These are phyloP conservation scores for Chrysogorgia sp. DNA, from an alignment of 92 coral and sea anemone species.

Conservation along the genomic window DNA sequence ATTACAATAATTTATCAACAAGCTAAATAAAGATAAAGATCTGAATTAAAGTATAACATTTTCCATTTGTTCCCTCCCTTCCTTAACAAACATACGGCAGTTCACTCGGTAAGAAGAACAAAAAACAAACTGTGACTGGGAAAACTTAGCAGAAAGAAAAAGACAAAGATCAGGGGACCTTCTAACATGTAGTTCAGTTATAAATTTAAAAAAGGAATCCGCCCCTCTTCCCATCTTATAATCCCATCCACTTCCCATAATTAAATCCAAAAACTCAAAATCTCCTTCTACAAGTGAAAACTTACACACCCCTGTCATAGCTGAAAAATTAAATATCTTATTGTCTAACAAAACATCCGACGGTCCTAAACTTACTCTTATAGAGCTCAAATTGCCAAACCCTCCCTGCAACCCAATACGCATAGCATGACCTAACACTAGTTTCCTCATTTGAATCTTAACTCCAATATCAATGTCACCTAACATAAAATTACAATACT, in stretches of 20 bases:
- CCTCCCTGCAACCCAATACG: constrained; percentile 1
- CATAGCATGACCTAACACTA: constrained; percentile 1
- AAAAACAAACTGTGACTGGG: constrained; percentile 11
- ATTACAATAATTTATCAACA: too few species aligned
- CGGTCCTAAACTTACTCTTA: not conserved
- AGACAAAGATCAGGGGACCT: constrained; percentile 4
- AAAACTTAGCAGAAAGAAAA: not conserved
- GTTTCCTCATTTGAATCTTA: not conserved
- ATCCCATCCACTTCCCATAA: constrained; percentile 8
- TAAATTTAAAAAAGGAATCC: not conserved
- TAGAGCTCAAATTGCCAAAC: not conserved
- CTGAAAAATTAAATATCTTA: not conserved
- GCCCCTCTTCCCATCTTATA: not conserved
- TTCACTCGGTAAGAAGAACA: not conserved
- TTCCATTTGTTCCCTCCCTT: constrained; percentile 22
- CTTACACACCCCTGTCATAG: constrained; percentile 1
- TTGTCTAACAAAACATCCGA: not conserved
- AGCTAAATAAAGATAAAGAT: not conserved
- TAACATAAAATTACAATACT: not conserved
- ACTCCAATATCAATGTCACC: not conserved
- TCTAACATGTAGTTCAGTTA: not conserved
- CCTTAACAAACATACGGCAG: not conserved
- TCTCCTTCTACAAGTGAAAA: not conserved
- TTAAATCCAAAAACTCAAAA: not conserved
- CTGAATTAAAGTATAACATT: constrained; percentile 5